phyloP scores from a whole-genome alignment of 2,113 vertebrate species.

The Pollimyrus isidori region DNA sequence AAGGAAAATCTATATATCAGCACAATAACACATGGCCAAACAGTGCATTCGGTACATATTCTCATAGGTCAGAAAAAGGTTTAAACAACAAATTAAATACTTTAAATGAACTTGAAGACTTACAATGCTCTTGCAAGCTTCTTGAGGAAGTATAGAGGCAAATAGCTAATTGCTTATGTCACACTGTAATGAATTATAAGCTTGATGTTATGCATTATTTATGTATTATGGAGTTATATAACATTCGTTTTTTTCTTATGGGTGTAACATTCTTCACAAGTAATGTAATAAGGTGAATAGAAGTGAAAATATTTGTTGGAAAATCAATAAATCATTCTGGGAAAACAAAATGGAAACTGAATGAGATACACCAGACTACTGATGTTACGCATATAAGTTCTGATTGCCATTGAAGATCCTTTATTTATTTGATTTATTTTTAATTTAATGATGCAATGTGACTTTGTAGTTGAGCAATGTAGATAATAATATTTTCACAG shows the following conservation, averaged over 20 bases:
- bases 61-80: neutral
- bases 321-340: slow-evolving; percentile 3
- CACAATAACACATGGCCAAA: neutral
- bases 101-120: neutral
- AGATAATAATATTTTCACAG: neutral
- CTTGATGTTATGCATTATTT: neutral
- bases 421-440: neutral
- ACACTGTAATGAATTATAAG: neutral
- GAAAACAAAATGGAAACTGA: neutral
- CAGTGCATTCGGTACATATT: neutral
- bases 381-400: neutral
- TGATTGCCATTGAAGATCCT: neutral
- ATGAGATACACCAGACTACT: neutral
- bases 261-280: neutral
- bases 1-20: neutral
- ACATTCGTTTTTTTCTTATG: neutral
- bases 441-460: neutral
- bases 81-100: neutral
- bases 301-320: neutral
- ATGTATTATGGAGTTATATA: neutral
- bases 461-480: neutral
- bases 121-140: neutral
- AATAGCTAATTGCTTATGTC: neutral
- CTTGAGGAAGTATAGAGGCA: neutral
- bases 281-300: neutral